Base-by-base conservation (phyloP, 92 coral and sea anemone species). In the Siderastrea radians region DNA sequence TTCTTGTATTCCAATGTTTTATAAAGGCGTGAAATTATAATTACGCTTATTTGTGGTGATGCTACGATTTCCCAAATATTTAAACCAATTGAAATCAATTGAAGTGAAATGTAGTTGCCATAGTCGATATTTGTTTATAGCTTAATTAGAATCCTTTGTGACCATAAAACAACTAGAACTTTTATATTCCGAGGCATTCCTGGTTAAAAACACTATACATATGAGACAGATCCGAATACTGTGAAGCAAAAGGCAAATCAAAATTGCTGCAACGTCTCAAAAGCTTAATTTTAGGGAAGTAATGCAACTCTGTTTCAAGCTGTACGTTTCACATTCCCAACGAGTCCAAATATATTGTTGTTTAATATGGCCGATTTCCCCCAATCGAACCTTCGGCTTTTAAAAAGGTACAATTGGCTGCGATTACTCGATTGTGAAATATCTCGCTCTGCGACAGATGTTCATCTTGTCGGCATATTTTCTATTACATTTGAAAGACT, bases 1-100 rank as follows among this genome's bases (percentile, higher is more conserved):
- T 72, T 83, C 70, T 19, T 71, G 48, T 44, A 58, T 16, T n/a
- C 49, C 53, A 5, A 72, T 13, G 43, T 68, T 78, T 62, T 55
- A 5, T 57, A 13, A 14, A 6, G 51, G 49, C 53, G 66, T 55
- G 3, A 51, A 2, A 66, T 5, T 78, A 4, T 38, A 15, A 5
- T 53, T 55, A 7, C 15, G 26, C 49, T 43, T 46, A 55, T 75
- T 59, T 79, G 83, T 5, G 61, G 47, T 64, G 62, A 79, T 65
- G 4, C 11, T n/a, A 11, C 44, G 60, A 64, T 51, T 17, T 79
- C 46, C 15, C 55, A 62, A 13, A 16, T 5, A 26, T 62, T 16
- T 16, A 10, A 62, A 62, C 67, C 15, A 8, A 13, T 15, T 13
- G 38, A 26, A 26, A 26, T 26, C 38, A 26, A 26, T 26, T 26